Percentiles rank a stretch among this genome's conserved stretches.
Conservation (phyloP, 2,888 invertebrate species). For the Zygothrica quintamaculata region DNA sequence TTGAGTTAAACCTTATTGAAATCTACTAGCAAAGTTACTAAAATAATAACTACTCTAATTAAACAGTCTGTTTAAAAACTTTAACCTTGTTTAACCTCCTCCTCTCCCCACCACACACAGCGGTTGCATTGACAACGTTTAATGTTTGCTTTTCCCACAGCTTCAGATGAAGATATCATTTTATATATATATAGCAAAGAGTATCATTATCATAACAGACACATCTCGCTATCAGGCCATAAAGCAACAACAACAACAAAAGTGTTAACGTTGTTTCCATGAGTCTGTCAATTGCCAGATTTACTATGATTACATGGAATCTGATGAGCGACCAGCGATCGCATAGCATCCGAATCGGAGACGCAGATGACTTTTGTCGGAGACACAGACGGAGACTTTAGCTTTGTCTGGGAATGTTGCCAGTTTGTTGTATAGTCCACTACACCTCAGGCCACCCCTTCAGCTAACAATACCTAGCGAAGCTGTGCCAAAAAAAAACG, state of each 20-base stretch:
- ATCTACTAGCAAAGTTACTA: no score
- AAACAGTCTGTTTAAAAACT: no score
- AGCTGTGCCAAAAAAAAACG: constrained; percentile 49
- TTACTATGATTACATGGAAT: constrained; percentile 50
- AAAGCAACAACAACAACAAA: no score
- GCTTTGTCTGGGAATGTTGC: constrained; percentile 46
- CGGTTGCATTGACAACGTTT: neutral
- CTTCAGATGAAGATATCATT: constrained; percentile 40
- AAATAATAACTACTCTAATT: no score
- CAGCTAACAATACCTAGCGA: neutral
- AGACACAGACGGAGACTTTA: constrained; percentile 8
- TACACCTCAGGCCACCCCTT: constrained; percentile 1
- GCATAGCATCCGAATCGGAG: constrained; percentile 37
- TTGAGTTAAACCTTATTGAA: no score
- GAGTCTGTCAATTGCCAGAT: constrained; percentile 69
- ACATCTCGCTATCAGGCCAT: constrained; percentile 56
- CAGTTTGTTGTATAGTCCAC: no score
- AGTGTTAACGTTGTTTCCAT: constrained; percentile 36
- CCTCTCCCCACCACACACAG: no score
- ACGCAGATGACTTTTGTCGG: constrained; percentile 11
- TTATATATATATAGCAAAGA: constrained; percentile 5
- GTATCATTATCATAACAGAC: constrained; percentile 17
- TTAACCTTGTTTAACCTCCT: no score
- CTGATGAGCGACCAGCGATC: constrained; percentile 34
- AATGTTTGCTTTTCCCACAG: constrained; percentile 49